Evolutionary conservation across 2,888 invertebrate genomes (phyloP).

Genomic region (Euplexia lucipara): DNA sequence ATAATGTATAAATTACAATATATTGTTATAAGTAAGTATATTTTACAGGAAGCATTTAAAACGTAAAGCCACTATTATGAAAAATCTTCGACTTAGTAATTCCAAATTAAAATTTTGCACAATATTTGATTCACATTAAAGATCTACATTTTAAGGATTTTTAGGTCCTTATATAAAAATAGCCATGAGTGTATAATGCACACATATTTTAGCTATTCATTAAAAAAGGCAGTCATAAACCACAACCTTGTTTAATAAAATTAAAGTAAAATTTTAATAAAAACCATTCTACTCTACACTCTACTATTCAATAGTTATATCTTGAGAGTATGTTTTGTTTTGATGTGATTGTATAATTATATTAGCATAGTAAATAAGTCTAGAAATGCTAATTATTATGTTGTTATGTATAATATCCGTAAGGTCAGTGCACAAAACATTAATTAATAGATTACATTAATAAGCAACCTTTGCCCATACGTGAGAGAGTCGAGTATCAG

Average conservation of each 20-base stretch:
- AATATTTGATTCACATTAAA: background rate
- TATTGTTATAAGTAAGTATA: slow-evolving; percentile 29
- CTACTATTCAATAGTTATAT: background rate
- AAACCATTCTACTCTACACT: background rate
- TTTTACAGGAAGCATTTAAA: slow-evolving; percentile 28
- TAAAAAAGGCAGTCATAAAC: too few relatives aligned
- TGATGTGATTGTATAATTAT: slow-evolving; percentile 5
- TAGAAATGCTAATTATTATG: slow-evolving; percentile 23
- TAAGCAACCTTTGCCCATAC: slow-evolving; percentile 41
- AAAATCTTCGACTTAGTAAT: slow-evolving; percentile 1
- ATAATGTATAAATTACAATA: slow-evolving; percentile 43
- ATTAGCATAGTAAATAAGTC: slow-evolving; percentile 13
- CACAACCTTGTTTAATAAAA: too few relatives aligned
- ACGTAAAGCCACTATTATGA: background rate
- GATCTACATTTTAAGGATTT: background rate
- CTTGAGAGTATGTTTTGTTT: background rate
- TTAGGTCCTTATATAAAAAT: background rate
- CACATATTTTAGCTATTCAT: too few relatives aligned
- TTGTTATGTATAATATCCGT: slow-evolving; percentile 23
- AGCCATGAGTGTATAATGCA: background rate
- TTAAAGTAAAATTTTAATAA: background rate
- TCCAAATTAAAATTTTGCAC: slow-evolving; percentile 11
- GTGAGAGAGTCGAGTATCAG: background rate
- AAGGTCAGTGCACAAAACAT: slow-evolving; percentile 20
- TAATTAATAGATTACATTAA: slow-evolving; percentile 40